Conservation (phyloP, 2,888 invertebrate species). For the Sinohyriopsis cumingii region DNA sequence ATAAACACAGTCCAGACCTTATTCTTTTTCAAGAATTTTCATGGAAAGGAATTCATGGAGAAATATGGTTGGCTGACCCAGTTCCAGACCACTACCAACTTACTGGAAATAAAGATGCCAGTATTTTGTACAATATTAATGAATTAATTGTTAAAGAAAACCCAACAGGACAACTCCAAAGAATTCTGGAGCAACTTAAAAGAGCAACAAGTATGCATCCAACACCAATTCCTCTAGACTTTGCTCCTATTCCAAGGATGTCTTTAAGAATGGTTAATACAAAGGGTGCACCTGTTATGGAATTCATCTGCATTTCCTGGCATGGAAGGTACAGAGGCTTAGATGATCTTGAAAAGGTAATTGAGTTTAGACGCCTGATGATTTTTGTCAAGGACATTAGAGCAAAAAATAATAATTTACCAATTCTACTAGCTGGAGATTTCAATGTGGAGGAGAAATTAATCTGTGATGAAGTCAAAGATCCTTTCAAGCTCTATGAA, state of each 20-base stretch:
- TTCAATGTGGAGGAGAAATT: conserved; percentile 21
- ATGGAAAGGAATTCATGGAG: conserved; percentile 17
- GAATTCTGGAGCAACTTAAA: conserved; percentile 15
- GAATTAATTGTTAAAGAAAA: conserved; percentile 12
- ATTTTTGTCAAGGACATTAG: conserved; percentile 11
- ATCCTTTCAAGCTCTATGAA: conserved; percentile 26
- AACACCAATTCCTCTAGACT: conserved; percentile 16
- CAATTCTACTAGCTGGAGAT: conserved; percentile 25
- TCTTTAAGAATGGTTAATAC: conserved; percentile 10
- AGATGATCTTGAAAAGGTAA: conserved; percentile 11
- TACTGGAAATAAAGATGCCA: conserved; percentile 17
- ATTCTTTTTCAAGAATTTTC: conserved; percentile 28
- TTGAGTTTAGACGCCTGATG: conserved; percentile 21
- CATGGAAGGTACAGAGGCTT: conserved; percentile 14
- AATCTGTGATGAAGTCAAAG: conserved; percentile 12
- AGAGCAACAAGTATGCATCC: conserved; percentile 16
- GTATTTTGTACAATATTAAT: conserved; percentile 18
- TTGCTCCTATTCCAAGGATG: conserved; percentile 26
- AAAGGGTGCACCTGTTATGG: conserved; percentile 8
- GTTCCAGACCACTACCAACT: conserved; percentile 17
- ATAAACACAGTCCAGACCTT: conserved; percentile 11
- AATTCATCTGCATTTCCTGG: conserved; percentile 34
- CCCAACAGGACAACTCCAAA: conserved; percentile 10
- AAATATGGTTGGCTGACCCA: conserved; percentile 14
- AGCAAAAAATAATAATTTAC: conserved; percentile 4